Percentiles rank a stretch among this genome's conserved stretches.
phyloP scores from a whole-genome alignment of 2,797 vertebrate species.

The Eidolon dupreanum region DNA sequence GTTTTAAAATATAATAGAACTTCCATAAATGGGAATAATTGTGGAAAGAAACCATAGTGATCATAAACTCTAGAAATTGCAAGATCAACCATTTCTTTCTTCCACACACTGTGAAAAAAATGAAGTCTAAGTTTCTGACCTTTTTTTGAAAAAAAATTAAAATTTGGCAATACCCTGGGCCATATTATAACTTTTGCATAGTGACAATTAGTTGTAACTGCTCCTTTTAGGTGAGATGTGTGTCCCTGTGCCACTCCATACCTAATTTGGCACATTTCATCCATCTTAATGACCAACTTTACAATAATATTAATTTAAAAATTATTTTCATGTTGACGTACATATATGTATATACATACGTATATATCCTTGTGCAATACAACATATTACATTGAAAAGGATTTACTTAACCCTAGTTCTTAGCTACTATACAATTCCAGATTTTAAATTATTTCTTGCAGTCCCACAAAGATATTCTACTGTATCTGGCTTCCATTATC shows the following conservation, averaged over 20 bases:
- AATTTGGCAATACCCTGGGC: background rate
- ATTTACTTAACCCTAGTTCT: background rate
- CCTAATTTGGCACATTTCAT: background rate
- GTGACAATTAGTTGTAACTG: background rate
- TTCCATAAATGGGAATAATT: background rate
- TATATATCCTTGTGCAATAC: background rate
- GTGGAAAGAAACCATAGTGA: background rate
- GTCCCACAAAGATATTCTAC: background rate
- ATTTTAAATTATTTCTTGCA: background rate
- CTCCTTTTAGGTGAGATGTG: background rate
- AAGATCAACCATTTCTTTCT: background rate
- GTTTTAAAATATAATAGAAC: background rate
- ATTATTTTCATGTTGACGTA: background rate
- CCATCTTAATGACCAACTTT: background rate
- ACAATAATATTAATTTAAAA: background rate
- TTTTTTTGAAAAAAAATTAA: background rate
- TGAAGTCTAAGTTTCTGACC: background rate
- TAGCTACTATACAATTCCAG: background rate
- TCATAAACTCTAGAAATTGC: background rate
- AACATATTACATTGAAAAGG: background rate
- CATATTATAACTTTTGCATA: background rate
- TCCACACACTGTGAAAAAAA: background rate
- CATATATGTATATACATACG: background rate
- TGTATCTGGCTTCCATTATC: background rate
- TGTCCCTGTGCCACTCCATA: background rate